phyloP scores from a whole-genome alignment of 2,888 invertebrate genomes.

The Drosophila meridionalis region DNA sequence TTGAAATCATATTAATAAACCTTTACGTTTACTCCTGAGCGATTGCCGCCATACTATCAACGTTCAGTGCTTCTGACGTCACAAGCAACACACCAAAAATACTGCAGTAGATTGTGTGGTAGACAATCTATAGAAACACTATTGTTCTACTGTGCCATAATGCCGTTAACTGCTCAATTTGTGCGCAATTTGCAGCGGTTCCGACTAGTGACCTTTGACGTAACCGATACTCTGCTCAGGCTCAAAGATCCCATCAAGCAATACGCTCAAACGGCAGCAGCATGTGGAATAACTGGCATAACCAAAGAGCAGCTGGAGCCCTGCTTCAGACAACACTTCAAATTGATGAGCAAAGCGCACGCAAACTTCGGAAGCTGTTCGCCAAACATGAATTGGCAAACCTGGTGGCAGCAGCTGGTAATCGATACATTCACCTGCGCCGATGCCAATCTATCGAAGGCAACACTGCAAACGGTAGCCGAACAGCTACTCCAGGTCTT shows the following conservation, averaged over 20 bases:
- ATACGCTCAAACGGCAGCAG: constrained; percentile 89
- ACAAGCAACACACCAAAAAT: constrained; percentile 2
- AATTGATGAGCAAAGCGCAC: constrained; percentile 87
- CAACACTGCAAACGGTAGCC: constrained; percentile 85
- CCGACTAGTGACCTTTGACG: constrained; percentile 92
- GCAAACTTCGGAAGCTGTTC: constrained; percentile 92
- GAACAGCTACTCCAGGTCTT: constrained; percentile 88
- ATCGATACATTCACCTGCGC: constrained; percentile 73
- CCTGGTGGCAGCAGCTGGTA: constrained; percentile 91
- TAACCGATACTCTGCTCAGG: constrained; percentile 93
- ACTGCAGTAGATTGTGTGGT: not conserved
- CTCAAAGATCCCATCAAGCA: constrained; percentile 89
- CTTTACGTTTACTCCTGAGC: not conserved
- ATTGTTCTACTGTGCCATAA: constrained; percentile 37
- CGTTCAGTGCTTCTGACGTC: constrained; percentile 23
- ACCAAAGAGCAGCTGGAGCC: constrained; percentile 81
- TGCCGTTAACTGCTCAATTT: constrained; percentile 68
- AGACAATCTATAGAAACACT: constrained; percentile 10
- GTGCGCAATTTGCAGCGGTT: constrained; percentile 80
- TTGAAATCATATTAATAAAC: not conserved
- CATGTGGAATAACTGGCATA: constrained; percentile 86
- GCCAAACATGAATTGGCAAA: constrained; percentile 88
- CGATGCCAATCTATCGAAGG: constrained; percentile 55
- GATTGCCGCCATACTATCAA: not conserved
- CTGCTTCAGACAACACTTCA: constrained; percentile 88